A percentile compares a stretch with the other conserved stretches of the same genome.
Conservation (phyloP, 2,797 vertebrate species). For the Ctenopoma multispine region DNA sequence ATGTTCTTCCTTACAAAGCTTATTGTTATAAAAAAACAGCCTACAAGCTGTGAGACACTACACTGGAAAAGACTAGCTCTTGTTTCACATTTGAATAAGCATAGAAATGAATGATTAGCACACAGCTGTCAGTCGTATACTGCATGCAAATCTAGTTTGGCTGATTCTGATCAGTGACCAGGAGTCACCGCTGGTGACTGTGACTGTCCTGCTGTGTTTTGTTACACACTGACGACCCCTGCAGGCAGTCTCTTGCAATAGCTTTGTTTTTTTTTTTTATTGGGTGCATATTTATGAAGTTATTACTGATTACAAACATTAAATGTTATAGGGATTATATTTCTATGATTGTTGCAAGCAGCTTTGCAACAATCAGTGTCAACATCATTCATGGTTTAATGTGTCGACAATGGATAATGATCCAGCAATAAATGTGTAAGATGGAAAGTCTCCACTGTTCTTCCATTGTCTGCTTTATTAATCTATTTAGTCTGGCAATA, state of each 20-base stretch:
- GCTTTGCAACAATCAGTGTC: background rate
- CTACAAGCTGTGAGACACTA: background rate
- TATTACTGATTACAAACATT: background rate
- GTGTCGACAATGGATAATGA: background rate
- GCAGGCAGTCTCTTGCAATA: conserved; percentile 27
- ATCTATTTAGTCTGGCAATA: background rate
- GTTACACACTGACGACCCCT: conserved; percentile 58
- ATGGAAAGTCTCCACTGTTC: background rate
- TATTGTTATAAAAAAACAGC: background rate
- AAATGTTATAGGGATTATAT: background rate
- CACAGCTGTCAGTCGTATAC: background rate
- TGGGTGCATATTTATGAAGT: background rate
- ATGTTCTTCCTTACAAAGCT: background rate
- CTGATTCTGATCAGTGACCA: background rate
- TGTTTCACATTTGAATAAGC: background rate
- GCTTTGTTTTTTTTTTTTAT: background rate
- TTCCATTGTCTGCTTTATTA: background rate
- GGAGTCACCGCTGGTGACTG: background rate
- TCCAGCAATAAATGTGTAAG: background rate
- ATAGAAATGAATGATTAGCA: background rate
- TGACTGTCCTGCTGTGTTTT: background rate
- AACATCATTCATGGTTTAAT: background rate
- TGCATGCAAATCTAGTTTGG: background rate
- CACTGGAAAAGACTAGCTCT: background rate
- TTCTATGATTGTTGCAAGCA: background rate